Evolutionary conservation across 2,888 invertebrate species (phyloP), one percentile per base, ranked within the genome.

Genomic region (Junonia oenone): DNA sequence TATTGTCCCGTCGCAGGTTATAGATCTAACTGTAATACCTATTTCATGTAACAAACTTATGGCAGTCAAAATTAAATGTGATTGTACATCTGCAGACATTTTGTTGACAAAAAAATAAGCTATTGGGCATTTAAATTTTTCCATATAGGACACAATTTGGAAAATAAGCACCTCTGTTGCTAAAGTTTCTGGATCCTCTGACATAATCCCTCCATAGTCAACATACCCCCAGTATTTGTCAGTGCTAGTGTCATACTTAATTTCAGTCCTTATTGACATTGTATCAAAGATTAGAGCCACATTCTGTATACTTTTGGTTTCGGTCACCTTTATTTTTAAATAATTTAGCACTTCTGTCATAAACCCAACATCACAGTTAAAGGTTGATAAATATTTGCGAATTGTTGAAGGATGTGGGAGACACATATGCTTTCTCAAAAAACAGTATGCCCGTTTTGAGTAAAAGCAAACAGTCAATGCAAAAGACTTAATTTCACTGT

Each of bases 221-320:
- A 51, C 45, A 22, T 43, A 40, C n/a, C 51, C 51, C 45, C 45
- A 51, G 33, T 43, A 43, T 15, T 51, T 51, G 31, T 43, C 51
- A n/a, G 33, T 11, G 9, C n/a, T 33, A n/a, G 9, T 11, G n/a
- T 33, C 33, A 4, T 33, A 33, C 8, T 11, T 17, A 19, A 31
- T 9, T 47, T 47, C 37, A 22, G 37, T 14, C 26, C 37, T 37
- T 11, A 49, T 49, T 19, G 49, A 13, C 49, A 49, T 49, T 22
- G 37, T n/a, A 49, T 49, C 14, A 49, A 49, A 38, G 26, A 49
- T 17, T 27, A 49, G 14, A 14, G 37, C 27, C 9, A 49, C 26
- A 15, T 49, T 49, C 37, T 43, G 9, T 9, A 43, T 9, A 22
- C 11, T 17, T 19, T 2, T 1, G 14, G 11, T 17, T 17, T 43